A percentile compares a stretch with the other conserved stretches of the same genome.
Conservation (phyloP, 1,140 invertebrate species). For the Luehdorfia chinensis region DNA sequence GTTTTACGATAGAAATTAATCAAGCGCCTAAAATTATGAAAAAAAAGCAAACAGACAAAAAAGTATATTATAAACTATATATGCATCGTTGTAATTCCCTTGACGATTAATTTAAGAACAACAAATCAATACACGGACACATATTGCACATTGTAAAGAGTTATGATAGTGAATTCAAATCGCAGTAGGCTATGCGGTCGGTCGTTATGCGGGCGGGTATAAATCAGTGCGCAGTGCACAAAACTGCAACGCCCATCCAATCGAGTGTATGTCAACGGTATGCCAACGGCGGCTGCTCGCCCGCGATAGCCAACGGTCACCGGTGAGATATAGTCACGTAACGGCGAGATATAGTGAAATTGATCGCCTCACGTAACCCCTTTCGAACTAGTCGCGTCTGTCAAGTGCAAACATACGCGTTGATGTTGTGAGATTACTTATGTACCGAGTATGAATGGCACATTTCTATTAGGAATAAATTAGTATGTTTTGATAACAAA, state of each 20-base stretch:
- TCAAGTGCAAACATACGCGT: too few species aligned
- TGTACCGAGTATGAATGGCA: too few species aligned
- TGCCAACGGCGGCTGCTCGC: constrained; percentile 20
- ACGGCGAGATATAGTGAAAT: neutral
- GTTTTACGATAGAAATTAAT: too few species aligned
- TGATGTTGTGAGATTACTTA: too few species aligned
- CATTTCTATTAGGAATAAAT: too few species aligned
- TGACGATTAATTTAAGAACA: too few species aligned
- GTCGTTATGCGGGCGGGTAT: constrained; percentile 32
- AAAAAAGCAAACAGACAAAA: too few species aligned
- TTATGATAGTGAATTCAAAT: neutral
- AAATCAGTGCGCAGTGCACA: constrained; percentile 54
- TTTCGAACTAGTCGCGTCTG: too few species aligned
- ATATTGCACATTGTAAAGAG: neutral
- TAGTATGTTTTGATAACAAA: too few species aligned
- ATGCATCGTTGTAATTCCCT: too few species aligned
- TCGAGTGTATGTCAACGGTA: constrained; percentile 39
- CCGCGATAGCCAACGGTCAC: neutral
- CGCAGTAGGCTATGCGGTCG: constrained; percentile 17
- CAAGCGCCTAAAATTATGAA: too few species aligned
- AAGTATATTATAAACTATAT: too few species aligned
- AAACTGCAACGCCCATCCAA: constrained; percentile 39
- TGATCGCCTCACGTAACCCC: neutral
- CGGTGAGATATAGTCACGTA: neutral
- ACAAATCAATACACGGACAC: neutral